Evolutionary conservation across 2,797 vertebrate genomes (phyloP).

Genomic region (Sebastes itinus): DNA sequence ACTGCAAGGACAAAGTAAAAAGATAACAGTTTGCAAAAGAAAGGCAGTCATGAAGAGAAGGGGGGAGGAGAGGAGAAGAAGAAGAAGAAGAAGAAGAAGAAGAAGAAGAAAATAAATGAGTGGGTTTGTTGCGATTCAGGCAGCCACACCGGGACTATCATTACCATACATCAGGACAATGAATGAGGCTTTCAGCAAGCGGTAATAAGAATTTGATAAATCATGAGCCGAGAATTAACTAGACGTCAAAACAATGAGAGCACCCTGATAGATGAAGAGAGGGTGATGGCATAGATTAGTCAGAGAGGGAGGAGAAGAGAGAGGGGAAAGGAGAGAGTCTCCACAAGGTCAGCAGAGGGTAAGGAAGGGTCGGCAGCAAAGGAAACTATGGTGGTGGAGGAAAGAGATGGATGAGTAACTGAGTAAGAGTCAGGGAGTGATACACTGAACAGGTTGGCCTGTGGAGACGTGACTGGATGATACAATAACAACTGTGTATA

Average conservation of each 20-base stretch:
- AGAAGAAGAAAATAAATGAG: constrained; percentile 56
- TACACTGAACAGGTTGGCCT: background rate
- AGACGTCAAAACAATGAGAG: constrained; percentile 99
- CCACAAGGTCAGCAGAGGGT: constrained; percentile 61
- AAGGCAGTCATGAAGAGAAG: constrained; percentile 31
- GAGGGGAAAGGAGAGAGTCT: constrained; percentile 43
- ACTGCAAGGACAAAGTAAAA: constrained; percentile 40
- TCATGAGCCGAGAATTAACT: constrained; percentile 99
- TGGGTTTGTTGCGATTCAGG: constrained; percentile 84
- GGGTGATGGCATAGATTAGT: constrained; percentile 95
- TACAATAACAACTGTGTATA: background rate
- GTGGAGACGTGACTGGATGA: constrained; percentile 3
- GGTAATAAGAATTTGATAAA: constrained; percentile 99
- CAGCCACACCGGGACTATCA: constrained; percentile 91
- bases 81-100: constrained; percentile 34
- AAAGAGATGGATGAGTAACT: constrained; percentile 10
- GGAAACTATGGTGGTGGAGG: background rate
- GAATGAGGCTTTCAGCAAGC: constrained; percentile 99
- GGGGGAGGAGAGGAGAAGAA: constrained; percentile 33
- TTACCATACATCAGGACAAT: constrained; percentile 99
- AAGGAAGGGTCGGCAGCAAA: background rate
- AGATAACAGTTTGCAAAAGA: constrained; percentile 53
- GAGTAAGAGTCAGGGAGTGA: constrained; percentile 19
- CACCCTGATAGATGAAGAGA: constrained; percentile 96
- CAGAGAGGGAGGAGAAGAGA: constrained; percentile 59